Conservation (phyloP, 2,797 vertebrate species). For the Brachyalestes nurse region DNA sequence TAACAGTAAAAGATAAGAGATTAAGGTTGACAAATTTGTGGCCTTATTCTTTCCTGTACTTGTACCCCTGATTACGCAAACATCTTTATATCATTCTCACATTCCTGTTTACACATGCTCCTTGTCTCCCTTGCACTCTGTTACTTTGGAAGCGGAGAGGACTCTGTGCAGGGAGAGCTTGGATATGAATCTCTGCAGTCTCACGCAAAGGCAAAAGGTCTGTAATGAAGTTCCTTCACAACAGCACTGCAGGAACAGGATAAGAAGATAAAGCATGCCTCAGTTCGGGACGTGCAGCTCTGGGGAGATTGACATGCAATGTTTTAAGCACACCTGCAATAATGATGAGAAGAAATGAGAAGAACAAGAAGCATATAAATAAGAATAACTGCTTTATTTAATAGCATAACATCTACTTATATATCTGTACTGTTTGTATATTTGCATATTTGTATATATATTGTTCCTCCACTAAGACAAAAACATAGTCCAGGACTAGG, state of each 20-base stretch:
- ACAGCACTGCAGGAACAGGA: slow-evolving; percentile 42
- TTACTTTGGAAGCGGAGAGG: slow-evolving; percentile 4
- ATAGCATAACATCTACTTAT: no score
- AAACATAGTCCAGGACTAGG: no score
- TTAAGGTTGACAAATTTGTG: slow-evolving; percentile 14
- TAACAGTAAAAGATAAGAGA: slow-evolving; percentile 6
- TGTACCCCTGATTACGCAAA: slow-evolving; percentile 20
- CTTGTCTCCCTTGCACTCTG: background rate
- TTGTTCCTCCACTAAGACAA: no score
- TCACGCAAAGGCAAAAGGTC: slow-evolving; percentile 38
- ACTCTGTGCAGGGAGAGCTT: background rate
- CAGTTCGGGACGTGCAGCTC: slow-evolving; percentile 21
- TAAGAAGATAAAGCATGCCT: slow-evolving; percentile 57
- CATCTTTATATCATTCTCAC: slow-evolving; percentile 21
- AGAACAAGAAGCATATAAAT: background rate
- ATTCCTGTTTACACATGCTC: slow-evolving; percentile 8
- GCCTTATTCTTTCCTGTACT: background rate
- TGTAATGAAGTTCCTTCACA: slow-evolving; percentile 46
- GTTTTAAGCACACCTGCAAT: slow-evolving; percentile 3
- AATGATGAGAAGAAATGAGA: no score
- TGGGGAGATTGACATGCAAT: background rate
- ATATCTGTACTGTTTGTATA: no score
- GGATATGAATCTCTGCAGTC: slow-evolving; percentile 36
- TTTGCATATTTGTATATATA: no score
- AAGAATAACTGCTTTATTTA: no score